Evolutionary conservation across 2,113 vertebrate species (phyloP).

Genomic region (Pseudonaja textilis): DNA sequence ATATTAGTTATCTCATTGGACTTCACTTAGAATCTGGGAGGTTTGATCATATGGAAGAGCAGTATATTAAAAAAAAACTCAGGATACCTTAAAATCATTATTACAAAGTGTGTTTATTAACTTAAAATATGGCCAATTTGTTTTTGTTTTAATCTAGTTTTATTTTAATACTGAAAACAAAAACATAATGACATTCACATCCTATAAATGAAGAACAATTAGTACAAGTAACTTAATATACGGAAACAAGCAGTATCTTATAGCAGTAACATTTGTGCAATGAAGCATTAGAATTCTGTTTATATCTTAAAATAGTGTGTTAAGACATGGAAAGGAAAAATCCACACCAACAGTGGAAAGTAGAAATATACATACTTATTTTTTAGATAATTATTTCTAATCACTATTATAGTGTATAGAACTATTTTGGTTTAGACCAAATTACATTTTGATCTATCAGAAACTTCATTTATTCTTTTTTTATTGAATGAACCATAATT

Average conservation of each 20-base stretch:
- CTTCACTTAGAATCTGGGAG: neutral
- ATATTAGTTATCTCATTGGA: neutral
- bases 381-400: neutral
- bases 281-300: neutral
- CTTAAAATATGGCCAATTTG: neutral
- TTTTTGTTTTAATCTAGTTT: neutral
- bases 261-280: neutral
- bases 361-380: neutral
- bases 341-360: neutral
- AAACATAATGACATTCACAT: neutral
- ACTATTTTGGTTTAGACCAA: neutral
- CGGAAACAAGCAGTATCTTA: neutral
- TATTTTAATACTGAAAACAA: neutral
- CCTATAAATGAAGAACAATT: neutral
- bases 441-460: neutral
- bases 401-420: neutral
- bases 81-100: neutral
- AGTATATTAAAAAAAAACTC: neutral
- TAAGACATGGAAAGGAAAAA: neutral
- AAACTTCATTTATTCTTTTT: neutral
- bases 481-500: neutral
- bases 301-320: neutral
- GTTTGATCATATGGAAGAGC: neutral
- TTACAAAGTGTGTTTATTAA: neutral
- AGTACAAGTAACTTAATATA: neutral